These are phyloP conservation scores for Micromussa lordhowensis DNA, from an alignment of 92 coral and sea anemone genomes.

Conservation along the genomic window DNA sequence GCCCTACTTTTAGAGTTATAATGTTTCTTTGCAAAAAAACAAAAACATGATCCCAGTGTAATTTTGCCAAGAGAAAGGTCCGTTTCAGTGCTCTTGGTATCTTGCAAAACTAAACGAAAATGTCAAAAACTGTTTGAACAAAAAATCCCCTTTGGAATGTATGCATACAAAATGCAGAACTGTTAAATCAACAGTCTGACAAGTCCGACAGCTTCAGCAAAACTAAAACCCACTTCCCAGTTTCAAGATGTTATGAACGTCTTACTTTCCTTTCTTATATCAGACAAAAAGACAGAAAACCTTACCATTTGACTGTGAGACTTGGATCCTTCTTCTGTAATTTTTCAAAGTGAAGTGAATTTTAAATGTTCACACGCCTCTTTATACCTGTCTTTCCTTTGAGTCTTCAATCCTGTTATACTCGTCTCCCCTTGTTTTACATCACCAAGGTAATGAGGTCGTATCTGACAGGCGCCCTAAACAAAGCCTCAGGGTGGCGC, in stretches of 20 bases:
- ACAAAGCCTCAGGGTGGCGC: constrained; percentile 19
- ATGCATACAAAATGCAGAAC: background rate
- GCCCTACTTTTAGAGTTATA: too few relatives aligned
- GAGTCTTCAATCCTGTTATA: background rate
- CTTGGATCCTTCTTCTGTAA: background rate
- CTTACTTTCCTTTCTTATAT: background rate
- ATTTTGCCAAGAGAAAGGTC: background rate
- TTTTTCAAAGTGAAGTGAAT: background rate
- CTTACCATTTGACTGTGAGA: constrained; percentile 4
- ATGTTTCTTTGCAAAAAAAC: too few relatives aligned
- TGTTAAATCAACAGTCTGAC: background rate
- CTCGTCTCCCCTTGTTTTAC: background rate
- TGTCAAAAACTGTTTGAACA: too few relatives aligned
- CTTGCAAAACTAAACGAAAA: too few relatives aligned
- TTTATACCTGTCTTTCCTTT: constrained; percentile 10
- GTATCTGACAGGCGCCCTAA: constrained; percentile 8
- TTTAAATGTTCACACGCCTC: background rate
- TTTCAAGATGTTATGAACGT: background rate
- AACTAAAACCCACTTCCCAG: background rate
- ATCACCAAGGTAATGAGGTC: background rate
- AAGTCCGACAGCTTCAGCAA: background rate
- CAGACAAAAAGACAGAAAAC: background rate
- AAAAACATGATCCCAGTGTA: too few relatives aligned
- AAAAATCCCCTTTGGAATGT: background rate
- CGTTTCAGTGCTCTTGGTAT: too few relatives aligned